Percentiles rank a stretch among this genome's conserved stretches.
Conservation (phyloP, 1,140 invertebrate genomes). For the Magallana gigas region DNA sequence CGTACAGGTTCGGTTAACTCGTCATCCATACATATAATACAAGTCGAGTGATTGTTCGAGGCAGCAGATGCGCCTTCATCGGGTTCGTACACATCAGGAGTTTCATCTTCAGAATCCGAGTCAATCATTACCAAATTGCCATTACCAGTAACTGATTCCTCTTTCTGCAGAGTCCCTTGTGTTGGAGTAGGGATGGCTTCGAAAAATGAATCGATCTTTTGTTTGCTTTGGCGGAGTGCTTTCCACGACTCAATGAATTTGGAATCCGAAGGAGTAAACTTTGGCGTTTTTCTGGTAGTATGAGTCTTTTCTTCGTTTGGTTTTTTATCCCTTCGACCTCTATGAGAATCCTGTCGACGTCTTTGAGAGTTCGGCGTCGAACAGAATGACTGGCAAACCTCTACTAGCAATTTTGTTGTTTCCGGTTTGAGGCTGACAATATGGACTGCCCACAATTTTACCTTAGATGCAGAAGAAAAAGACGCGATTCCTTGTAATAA, state of each 20-base stretch:
- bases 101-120: not conserved
- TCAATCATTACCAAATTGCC: not conserved
- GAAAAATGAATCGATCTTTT: not conserved
- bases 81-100: not conserved
- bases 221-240: not conserved
- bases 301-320: not conserved
- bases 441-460: not conserved
- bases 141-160: not conserved
- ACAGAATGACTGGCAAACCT: not conserved
- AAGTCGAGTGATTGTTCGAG: conserved; percentile 38
- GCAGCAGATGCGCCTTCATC: not conserved
- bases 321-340: not conserved
- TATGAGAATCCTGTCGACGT: not conserved
- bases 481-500: not conserved
- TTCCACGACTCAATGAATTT: not conserved
- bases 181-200: not conserved
- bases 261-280: not conserved
- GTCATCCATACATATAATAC: conserved; percentile 63
- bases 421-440: not conserved
- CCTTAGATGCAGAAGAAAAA: not conserved
- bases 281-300: not conserved
- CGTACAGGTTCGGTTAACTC: conserved; percentile 46
- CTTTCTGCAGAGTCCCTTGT: not conserved
- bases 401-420: conserved; percentile 3
- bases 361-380: not conserved